Evolutionary conservation across 2,113 vertebrate species (phyloP).

Genomic region (Heliornis fulica): DNA sequence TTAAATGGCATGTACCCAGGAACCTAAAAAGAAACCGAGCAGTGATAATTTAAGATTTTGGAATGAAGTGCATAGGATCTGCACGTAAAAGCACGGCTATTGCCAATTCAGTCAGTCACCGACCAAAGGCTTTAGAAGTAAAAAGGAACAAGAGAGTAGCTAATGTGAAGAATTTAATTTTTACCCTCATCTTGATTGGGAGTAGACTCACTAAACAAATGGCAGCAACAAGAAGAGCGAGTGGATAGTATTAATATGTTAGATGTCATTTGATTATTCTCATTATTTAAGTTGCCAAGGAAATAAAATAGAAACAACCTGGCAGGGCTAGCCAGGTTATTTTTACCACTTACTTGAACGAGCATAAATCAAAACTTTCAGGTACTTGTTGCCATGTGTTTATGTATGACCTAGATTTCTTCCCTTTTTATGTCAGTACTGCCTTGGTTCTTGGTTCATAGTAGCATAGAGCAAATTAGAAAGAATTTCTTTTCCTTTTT

Average conservation of each 20-base stretch:
- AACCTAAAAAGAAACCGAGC: conserved; percentile 8
- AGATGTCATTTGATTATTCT: neutral
- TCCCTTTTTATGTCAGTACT: neutral
- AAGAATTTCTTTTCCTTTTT: neutral
- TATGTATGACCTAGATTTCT: neutral
- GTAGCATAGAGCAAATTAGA: neutral
- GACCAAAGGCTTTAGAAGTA: neutral
- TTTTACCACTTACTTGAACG: neutral
- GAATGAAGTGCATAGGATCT: neutral
- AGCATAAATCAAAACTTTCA: neutral
- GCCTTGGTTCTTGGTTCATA: neutral
- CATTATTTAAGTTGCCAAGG: neutral
- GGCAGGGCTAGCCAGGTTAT: neutral
- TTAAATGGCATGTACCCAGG: conserved; percentile 5
- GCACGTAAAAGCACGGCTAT: neutral
- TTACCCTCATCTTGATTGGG: neutral
- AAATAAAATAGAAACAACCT: neutral
- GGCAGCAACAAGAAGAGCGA: neutral
- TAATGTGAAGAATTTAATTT: neutral
- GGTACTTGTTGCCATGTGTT: neutral
- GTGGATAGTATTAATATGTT: neutral
- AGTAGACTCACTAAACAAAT: neutral
- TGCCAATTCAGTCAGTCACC: neutral
- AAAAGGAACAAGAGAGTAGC: neutral
- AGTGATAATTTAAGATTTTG: neutral